Conservation (phyloP, 1,140 invertebrate species). For the Drosophila persimilis region DNA sequence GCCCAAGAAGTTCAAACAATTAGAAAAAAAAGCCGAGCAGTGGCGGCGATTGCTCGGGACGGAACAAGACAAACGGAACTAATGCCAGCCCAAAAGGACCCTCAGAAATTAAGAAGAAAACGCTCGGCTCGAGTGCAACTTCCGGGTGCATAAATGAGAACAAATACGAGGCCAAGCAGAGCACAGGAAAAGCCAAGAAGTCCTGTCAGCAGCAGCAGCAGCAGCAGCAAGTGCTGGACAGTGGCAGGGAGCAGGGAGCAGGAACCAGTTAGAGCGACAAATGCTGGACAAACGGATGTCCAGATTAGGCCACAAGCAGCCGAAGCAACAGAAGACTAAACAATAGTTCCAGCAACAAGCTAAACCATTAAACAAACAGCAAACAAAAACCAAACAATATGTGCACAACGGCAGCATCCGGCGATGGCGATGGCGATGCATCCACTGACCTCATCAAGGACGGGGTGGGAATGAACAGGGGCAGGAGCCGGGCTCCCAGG, state of each 20-base stretch:
- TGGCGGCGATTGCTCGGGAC: conserved; percentile 5
- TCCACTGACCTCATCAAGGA: conserved; percentile 64
- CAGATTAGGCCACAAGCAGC: conserved; percentile 63
- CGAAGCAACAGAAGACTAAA: conserved; percentile 51
- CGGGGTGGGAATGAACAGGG: conserved; percentile 1
- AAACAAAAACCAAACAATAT: conserved; percentile 65
- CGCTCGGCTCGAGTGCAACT: conserved; percentile 62
- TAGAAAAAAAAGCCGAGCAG: conserved; percentile 53
- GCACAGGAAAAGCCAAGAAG: conserved; percentile 21
- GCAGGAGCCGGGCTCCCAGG: not conserved
- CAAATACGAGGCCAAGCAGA: conserved; percentile 60
- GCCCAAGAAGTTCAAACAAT: conserved; percentile 57
- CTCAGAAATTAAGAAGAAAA: conserved; percentile 72
- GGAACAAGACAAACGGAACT: conserved; percentile 69
- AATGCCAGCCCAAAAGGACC: conserved; percentile 56
- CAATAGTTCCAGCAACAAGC: conserved; percentile 59
- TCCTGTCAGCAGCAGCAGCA: conserved; percentile 60
- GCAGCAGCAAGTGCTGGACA: too few species aligned
- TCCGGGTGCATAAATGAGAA: conserved; percentile 78
- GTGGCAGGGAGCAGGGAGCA: not conserved
- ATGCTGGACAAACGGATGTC: conserved; percentile 74
- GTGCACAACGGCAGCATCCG: conserved; percentile 52
- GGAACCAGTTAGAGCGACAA: conserved; percentile 59
- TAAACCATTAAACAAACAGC: conserved; percentile 40
- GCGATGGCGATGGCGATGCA: conserved; percentile 52